These are phyloP conservation scores for Leptinotarsa haldemani DNA, from an alignment of 2,888 invertebrate species.

Conservation along the genomic window DNA sequence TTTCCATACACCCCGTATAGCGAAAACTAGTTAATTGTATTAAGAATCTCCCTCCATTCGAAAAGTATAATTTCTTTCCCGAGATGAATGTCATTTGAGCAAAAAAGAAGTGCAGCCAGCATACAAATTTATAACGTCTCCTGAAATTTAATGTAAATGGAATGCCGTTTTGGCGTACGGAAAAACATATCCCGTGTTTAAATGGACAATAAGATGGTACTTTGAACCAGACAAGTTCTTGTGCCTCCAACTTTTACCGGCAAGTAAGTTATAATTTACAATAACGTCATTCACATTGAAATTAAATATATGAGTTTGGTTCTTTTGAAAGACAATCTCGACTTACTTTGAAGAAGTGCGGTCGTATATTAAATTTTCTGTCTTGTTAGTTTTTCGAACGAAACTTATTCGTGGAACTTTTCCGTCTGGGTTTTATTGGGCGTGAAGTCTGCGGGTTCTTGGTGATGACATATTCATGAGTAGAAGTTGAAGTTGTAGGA, in stretches of 20 bases:
- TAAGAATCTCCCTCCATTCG: constrained; percentile 6
- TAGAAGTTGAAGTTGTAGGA: neutral
- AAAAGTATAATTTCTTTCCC: constrained; percentile 17
- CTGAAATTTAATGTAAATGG: constrained; percentile 63
- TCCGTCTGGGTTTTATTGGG: constrained; percentile 12
- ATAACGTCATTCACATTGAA: constrained; percentile 61
- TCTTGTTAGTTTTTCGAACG: constrained; percentile 26
- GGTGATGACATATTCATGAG: constrained; percentile 6
- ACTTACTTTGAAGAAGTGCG: constrained; percentile 14
- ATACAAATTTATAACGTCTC: constrained; percentile 61
- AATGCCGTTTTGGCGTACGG: constrained; percentile 61
- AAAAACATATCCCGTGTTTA: constrained; percentile 63
- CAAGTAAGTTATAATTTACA: constrained; percentile 64
- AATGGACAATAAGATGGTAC: constrained; percentile 64
- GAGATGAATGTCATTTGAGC: constrained; percentile 29
- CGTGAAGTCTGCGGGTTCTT: constrained; percentile 2
- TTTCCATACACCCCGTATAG: neutral
- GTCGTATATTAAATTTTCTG: constrained; percentile 36
- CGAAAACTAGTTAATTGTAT: neutral
- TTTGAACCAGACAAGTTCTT: constrained; percentile 63
- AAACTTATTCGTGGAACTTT: constrained; percentile 6
- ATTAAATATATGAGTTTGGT: constrained; percentile 56
- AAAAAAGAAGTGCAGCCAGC: constrained; percentile 49
- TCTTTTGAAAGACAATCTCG: constrained; percentile 23
- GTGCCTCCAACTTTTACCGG: constrained; percentile 54